phyloP scores from a whole-genome alignment of 2,888 invertebrate species.

The Bimastos eiseni region DNA sequence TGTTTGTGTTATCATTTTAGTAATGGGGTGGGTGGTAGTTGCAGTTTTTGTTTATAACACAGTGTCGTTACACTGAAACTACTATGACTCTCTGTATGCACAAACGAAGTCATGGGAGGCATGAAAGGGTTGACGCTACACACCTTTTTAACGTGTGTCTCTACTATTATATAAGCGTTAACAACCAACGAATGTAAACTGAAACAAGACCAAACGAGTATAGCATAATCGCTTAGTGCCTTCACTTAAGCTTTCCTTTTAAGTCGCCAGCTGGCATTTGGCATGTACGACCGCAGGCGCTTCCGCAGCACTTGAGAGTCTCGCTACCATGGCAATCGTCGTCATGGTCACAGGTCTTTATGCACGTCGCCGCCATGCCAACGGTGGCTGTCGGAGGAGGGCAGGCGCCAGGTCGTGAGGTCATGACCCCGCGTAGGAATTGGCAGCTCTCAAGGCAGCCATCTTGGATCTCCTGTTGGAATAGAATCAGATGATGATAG shows the following conservation, averaged over 20 bases:
- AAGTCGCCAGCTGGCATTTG: conserved; percentile 29
- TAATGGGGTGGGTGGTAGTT: too few species aligned
- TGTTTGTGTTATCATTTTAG: too few species aligned
- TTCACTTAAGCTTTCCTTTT: conserved; percentile 24
- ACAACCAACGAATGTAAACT: background rate
- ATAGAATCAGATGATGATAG: background rate
- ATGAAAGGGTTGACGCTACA: too few species aligned
- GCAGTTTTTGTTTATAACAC: too few species aligned
- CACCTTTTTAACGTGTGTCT: too few species aligned
- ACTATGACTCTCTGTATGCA: too few species aligned
- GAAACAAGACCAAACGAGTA: background rate
- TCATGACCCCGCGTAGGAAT: conserved; percentile 26
- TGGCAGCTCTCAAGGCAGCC: conserved; percentile 31
- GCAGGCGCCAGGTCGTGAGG: conserved; percentile 30
- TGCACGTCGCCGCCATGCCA: conserved; percentile 27
- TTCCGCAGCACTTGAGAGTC: conserved; percentile 31
- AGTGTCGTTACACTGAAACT: too few species aligned
- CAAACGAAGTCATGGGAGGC: too few species aligned
- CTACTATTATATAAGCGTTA: too few species aligned
- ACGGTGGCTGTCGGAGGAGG: conserved; percentile 26
- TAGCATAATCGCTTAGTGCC: too few species aligned
- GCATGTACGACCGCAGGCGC: conserved; percentile 33
- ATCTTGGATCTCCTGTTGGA: background rate
- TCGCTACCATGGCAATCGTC: conserved; percentile 28
- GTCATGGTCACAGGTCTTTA: conserved; percentile 33